Evolutionary conservation across 2,797 vertebrate genomes (phyloP).

Genomic region (Rhinichthys osculus): DNA sequence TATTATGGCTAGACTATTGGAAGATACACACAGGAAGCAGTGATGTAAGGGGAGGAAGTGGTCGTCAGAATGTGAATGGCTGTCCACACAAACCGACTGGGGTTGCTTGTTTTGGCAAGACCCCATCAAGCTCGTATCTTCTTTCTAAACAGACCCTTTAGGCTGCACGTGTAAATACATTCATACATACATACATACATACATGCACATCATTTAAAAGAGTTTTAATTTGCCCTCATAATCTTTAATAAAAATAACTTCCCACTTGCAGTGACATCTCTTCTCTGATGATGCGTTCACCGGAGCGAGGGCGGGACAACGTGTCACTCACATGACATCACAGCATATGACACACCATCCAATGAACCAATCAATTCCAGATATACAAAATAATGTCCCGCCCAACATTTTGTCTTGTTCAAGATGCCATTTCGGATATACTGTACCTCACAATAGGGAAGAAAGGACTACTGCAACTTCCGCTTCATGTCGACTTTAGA

Average conservation of each 20-base stretch:
- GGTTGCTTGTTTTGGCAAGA: slow-evolving; percentile 55
- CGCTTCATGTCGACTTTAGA: neutral
- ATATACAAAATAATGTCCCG: neutral
- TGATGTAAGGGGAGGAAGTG: slow-evolving; percentile 71
- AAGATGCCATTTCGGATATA: neutral
- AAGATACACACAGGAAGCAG: slow-evolving; percentile 64
- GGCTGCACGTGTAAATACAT: slow-evolving; percentile 13
- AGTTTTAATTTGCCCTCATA: neutral
- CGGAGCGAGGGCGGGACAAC: neutral
- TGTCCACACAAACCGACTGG: slow-evolving; percentile 45
- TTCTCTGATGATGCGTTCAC: neutral
- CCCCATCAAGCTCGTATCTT: slow-evolving; percentile 35
- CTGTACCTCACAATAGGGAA: neutral
- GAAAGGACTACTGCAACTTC: neutral
- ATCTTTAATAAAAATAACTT: neutral
- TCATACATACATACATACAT: too few relatives aligned
- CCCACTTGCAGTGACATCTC: neutral
- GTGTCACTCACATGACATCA: neutral
- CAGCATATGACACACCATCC: neutral
- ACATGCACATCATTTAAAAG: neutral
- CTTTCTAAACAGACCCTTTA: slow-evolving; percentile 46
- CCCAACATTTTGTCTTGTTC: neutral
- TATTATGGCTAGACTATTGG: slow-evolving; percentile 63
- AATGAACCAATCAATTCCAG: neutral
- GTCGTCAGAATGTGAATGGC: slow-evolving; percentile 64